Base-by-base conservation (phyloP, 2,113 vertebrate genomes). In the Hippocampus mohnikei region DNA sequence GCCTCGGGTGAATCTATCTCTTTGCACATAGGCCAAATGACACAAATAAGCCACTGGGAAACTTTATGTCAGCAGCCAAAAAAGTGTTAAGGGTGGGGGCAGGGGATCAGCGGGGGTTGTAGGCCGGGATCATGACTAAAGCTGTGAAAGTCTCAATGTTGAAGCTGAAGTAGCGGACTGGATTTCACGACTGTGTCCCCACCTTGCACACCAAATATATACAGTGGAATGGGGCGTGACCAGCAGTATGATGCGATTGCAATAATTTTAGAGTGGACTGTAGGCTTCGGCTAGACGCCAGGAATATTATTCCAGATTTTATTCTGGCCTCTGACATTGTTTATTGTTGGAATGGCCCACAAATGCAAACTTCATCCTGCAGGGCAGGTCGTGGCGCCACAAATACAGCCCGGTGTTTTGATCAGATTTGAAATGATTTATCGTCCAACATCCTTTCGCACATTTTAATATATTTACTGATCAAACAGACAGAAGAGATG, bases 1-100 rank as follows among this genome's bases (percentile, higher is more conserved):
- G 68, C 76, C 74, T 67, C 74, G 76, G 76, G 67, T 70, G 69
- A 72, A 76, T 88, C 83, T 80, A 84, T 82, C 75, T 82, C 82
- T 76, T 76, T 74, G 71, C 74, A 74, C 67, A 75, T 56, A 16
- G 55, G 55, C 70, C 76, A 75, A 72, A 75, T 75, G 80, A 87
- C 76, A 75, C 76, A 79, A 55, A 77, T 79, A 85, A 64, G 68
- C 66, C 50, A 71, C 68, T 70, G 78, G 67, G 73, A 67, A 73
- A 69, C 63, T 81, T 80, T 78, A 73, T 80, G 71, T 71, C 76
- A 68, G 69, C 53, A 74, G 76, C 72, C 75, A 74, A 69, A 80
- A 78, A 77, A 81, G 29, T 12, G 23, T 75, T 68, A 56, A 63
- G 70, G 53, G 15, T 33, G 48, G 62, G 63, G 63, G 15, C 2